Evolutionary conservation across 2,888 invertebrate species (phyloP).

Genomic region (Temnothorax ravouxi): DNA sequence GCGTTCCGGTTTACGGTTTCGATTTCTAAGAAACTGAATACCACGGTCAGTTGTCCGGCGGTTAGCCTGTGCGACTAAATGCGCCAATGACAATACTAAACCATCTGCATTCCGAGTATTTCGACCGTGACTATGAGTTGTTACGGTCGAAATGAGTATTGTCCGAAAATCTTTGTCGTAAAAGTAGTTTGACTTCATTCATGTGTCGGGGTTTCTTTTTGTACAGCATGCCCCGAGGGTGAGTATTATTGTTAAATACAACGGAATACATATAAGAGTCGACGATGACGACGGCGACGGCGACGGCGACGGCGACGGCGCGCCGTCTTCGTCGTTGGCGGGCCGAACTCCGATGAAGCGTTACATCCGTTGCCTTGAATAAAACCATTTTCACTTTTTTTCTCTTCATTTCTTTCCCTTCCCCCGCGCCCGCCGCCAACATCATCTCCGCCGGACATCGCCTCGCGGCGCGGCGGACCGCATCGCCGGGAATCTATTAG

Average conservation of each 20-base stretch:
- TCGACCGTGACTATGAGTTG: not conserved
- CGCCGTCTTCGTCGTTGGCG: not conserved
- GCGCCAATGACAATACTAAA: conserved; percentile 61
- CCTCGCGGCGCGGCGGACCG: not conserved
- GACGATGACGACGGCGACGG: not conserved
- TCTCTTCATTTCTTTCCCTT: conserved; percentile 16
- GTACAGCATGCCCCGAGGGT: conserved; percentile 30
- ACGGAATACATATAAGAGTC: not conserved
- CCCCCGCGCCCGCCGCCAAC: not conserved
- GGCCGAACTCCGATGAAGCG: conserved; percentile 61
- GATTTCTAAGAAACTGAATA: not conserved
- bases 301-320: not conserved
- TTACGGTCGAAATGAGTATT: conserved; percentile 68
- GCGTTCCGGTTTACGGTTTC: not conserved
- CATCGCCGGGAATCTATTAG: conserved; percentile 77
- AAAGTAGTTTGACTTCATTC: conserved; percentile 70
- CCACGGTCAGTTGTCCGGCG: not conserved
- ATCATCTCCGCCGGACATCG: not conserved
- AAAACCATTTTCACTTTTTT: conserved; percentile 53
- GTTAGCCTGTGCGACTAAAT: conserved; percentile 46
- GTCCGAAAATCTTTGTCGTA: conserved; percentile 64
- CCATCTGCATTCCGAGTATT: conserved; percentile 64
- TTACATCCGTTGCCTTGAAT: conserved; percentile 74
- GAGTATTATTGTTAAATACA: conserved; percentile 74
- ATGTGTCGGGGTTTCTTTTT: conserved; percentile 33